Conservation (phyloP, 2,797 vertebrate genomes). For the Bradypodion pumilum region DNA sequence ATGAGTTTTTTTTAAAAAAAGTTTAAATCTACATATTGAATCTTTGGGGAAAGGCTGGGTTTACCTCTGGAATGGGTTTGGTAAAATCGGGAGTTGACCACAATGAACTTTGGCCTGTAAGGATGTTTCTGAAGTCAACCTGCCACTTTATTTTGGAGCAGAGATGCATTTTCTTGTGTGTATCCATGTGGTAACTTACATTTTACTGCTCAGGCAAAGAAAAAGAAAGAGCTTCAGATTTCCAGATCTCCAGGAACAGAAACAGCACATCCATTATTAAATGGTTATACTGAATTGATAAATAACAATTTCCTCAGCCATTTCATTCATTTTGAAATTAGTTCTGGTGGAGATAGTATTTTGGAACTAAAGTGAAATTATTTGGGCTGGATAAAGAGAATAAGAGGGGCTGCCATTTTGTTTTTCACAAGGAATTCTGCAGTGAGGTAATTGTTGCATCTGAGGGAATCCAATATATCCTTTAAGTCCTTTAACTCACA, state of each 20-base stretch:
- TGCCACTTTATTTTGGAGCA: background rate
- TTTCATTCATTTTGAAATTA: background rate
- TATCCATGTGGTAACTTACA: conserved; percentile 10
- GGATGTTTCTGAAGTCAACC: background rate
- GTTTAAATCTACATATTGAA: conserved; percentile 15
- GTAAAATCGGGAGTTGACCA: background rate
- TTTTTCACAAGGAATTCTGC: background rate
- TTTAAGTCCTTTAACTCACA: background rate
- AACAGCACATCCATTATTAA: background rate
- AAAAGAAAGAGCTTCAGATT: background rate
- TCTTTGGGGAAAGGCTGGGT: conserved; percentile 24
- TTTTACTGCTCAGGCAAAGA: background rate
- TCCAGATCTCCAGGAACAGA: background rate
- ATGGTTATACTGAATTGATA: background rate
- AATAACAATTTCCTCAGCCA: background rate
- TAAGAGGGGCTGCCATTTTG: background rate
- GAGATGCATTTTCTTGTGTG: conserved; percentile 4
- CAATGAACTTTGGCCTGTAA: rapidly evolving
- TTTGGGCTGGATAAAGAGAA: background rate
- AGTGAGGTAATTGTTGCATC: background rate
- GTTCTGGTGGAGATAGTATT: background rate
- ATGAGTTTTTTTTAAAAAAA: background rate
- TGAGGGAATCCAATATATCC: background rate
- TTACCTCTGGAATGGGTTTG: conserved; percentile 12
- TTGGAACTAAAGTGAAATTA: background rate